Evolutionary conservation across 2,888 invertebrate species (phyloP).

Genomic region (Gastrophysa polygoni): DNA sequence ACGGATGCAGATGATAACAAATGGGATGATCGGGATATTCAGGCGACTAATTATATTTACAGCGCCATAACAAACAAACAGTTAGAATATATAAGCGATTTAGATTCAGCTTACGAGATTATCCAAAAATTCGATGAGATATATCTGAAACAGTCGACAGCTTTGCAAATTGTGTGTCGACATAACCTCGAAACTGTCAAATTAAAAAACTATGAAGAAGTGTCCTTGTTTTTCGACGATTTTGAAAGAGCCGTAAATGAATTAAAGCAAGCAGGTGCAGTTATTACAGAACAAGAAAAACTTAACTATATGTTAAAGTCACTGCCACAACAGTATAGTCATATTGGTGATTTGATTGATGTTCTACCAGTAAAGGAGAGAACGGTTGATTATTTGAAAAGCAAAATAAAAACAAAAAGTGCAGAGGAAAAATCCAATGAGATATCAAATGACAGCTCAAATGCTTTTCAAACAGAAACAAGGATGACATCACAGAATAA

Average conservation of each 20-base stretch:
- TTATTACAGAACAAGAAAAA: constrained; percentile 9
- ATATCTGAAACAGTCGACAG: background rate
- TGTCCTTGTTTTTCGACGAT: constrained; percentile 11
- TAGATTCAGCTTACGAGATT: constrained; percentile 1
- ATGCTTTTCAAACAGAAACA: background rate
- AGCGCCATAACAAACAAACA: constrained; percentile 14
- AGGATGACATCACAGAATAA: background rate
- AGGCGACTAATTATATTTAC: constrained; percentile 3
- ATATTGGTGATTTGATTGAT: constrained; percentile 8
- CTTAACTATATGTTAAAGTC: constrained; percentile 11
- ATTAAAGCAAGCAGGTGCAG: constrained; percentile 8
- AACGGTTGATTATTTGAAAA: constrained; percentile 6
- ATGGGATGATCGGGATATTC: constrained; percentile 4
- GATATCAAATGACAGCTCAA: background rate
- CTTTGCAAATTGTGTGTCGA: constrained; percentile 2
- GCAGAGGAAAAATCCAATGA: background rate
- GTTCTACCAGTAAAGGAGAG: constrained; percentile 8
- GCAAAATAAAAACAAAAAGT: background rate
- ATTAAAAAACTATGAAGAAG: no score
- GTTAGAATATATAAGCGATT: constrained; percentile 12
- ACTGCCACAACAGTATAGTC: constrained; percentile 6
- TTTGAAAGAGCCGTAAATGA: constrained; percentile 12
- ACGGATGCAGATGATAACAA: background rate
- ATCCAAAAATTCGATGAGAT: constrained; percentile 10
- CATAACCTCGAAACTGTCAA: constrained; percentile 1